These are phyloP conservation scores for Myopa tessellatipennis DNA, from an alignment of 2,888 invertebrate genomes.

Conservation along the genomic window DNA sequence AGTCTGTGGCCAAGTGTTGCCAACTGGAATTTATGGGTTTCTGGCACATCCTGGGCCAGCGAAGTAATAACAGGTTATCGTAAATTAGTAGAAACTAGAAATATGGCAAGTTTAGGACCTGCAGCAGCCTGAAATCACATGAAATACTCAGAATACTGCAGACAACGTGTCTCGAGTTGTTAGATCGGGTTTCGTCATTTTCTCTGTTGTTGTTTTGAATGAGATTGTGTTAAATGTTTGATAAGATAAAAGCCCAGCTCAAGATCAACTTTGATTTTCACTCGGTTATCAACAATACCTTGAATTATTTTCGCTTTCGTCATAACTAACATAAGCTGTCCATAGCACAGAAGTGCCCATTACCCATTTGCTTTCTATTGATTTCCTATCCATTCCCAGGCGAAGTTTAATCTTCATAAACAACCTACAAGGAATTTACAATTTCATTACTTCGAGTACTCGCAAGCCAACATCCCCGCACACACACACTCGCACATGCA, in stretches of 20 bases:
- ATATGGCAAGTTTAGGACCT: background rate
- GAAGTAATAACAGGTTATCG: background rate
- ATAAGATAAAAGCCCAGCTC: no score
- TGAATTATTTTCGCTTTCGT: background rate
- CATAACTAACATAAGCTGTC: background rate
- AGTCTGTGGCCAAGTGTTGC: conserved; percentile 16
- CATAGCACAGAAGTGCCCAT: no score
- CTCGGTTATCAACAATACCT: no score
- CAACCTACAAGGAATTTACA: background rate
- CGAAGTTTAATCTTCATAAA: conserved; percentile 27
- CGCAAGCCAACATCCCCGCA: background rate
- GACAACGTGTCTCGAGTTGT: background rate
- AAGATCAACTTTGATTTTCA: no score
- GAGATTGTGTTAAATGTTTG: no score
- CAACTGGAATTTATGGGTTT: background rate
- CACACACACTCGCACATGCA: background rate
- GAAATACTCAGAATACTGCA: background rate
- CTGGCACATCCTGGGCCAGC: background rate
- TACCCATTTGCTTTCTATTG: no score
- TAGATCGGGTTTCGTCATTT: background rate
- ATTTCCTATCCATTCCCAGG: background rate
- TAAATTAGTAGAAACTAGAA: background rate
- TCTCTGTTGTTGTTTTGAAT: no score
- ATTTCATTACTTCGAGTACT: background rate
- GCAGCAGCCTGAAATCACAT: background rate